phyloP scores from a whole-genome alignment of 2,113 vertebrate genomes.

The Larimichthys polyactis region DNA sequence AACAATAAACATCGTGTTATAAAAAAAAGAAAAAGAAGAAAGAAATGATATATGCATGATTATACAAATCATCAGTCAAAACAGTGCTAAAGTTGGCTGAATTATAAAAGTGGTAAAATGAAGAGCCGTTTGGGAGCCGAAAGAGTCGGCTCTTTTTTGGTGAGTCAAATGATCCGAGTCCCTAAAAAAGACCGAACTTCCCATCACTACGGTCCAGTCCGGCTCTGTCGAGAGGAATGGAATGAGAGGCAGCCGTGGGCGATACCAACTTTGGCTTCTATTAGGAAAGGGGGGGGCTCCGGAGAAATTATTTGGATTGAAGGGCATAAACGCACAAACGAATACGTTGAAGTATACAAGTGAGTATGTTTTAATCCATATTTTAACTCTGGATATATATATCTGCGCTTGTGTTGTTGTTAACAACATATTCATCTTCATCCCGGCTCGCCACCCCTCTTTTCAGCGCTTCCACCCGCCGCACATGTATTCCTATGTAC shows the following conservation, averaged over 20 bases:
- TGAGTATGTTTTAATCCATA: fast-evolving
- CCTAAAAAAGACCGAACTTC: too few relatives aligned
- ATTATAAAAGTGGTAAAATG: too few relatives aligned
- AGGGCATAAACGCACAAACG: fast-evolving
- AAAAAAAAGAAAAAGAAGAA: too few relatives aligned
- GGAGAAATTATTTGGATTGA: not conserved
- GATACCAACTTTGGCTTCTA: conserved; percentile 73
- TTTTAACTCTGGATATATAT: fast-evolving
- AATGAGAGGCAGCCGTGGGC: conserved; percentile 82
- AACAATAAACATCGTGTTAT: too few relatives aligned
- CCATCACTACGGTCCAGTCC: conserved; percentile 12
- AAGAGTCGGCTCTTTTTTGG: too few relatives aligned
- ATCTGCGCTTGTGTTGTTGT: not conserved
- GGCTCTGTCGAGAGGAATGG: conserved; percentile 72
- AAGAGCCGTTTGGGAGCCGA: too few relatives aligned
- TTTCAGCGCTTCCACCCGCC: conserved; percentile 25
- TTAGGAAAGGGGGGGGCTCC: conserved; percentile 39
- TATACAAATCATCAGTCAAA: too few relatives aligned
- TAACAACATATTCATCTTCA: not conserved
- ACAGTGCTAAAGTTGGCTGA: too few relatives aligned
- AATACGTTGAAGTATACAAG: fast-evolving
- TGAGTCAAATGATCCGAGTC: too few relatives aligned
- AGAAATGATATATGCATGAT: too few relatives aligned
- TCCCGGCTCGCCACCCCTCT: not conserved
- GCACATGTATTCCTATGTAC: conserved; percentile 76